Conservation (phyloP, 2,113 vertebrate genomes). For the Ariopsis seemanni region DNA sequence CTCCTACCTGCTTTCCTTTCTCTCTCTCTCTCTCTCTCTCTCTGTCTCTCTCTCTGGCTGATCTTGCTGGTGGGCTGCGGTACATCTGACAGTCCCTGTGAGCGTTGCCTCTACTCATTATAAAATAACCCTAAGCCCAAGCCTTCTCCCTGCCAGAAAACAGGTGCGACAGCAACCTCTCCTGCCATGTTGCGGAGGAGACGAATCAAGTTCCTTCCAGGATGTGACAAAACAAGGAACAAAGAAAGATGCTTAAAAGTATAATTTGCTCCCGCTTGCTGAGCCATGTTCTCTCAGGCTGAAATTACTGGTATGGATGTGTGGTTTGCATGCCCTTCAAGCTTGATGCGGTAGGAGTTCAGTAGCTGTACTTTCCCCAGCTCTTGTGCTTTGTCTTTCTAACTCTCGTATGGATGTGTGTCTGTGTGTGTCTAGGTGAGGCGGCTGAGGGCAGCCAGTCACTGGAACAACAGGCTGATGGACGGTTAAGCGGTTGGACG, state of each 20-base stretch:
- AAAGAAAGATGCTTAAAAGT: constrained; percentile 48
- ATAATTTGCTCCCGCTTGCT: constrained; percentile 43
- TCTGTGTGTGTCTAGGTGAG: constrained; percentile 20
- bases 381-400: constrained; percentile 19
- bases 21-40: not conserved
- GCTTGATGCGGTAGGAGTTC: constrained; percentile 30
- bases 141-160: constrained; percentile 46
- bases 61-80: constrained; percentile 39
- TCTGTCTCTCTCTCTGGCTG: constrained; percentile 23
- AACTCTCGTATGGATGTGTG: not conserved
- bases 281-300: constrained; percentile 14
- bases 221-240: constrained; percentile 49
- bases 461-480: constrained; percentile 41
- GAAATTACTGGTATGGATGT: constrained; percentile 8
- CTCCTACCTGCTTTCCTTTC: constrained; percentile 52
- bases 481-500: constrained; percentile 54
- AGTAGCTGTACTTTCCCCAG: constrained; percentile 28
- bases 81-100: constrained; percentile 52
- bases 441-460: constrained; percentile 27
- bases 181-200: constrained; percentile 44
- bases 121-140: constrained; percentile 53
- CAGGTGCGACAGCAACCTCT: constrained; percentile 47
- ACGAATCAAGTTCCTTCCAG: constrained; percentile 43
- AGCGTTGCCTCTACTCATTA: constrained; percentile 56
- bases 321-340: constrained; percentile 29